phyloP scores from a whole-genome alignment of 2,888 invertebrate species.

The Drosophila setosimentum region DNA sequence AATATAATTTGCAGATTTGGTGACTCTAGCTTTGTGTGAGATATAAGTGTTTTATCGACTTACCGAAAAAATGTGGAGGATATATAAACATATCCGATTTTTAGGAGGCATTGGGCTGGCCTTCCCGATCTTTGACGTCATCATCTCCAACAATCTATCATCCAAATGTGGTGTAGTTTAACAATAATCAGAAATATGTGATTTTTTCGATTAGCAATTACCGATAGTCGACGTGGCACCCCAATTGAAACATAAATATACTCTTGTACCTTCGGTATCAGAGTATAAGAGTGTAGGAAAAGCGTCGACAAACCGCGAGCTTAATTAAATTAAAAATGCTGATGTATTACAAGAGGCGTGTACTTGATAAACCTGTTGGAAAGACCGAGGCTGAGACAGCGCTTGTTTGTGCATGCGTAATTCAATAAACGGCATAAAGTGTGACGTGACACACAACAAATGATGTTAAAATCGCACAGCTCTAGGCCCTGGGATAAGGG shows the following conservation, averaged over 20 bases:
- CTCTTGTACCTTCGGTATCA: neutral
- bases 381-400: constrained; percentile 10
- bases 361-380: constrained; percentile 45
- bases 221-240: neutral
- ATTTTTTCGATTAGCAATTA: neutral
- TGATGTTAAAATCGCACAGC: constrained; percentile 54
- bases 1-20: too few species aligned
- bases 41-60: too few species aligned
- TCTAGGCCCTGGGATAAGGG: constrained; percentile 4
- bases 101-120: neutral
- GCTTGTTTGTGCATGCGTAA: constrained; percentile 56
- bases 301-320: constrained; percentile 21
- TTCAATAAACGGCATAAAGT: constrained; percentile 62
- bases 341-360: constrained; percentile 49
- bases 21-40: too few species aligned
- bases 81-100: neutral
- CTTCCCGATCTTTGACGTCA: neutral
- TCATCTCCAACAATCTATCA: neutral
- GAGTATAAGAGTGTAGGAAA: neutral
- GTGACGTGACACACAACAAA: constrained; percentile 63
- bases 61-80: neutral
- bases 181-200: neutral
- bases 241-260: neutral
- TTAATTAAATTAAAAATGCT: constrained; percentile 69
- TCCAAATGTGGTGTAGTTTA: neutral